These are phyloP conservation scores for Porites australiensis DNA, from an alignment of 64 coral and sea anemone species.

Conservation along the genomic window DNA sequence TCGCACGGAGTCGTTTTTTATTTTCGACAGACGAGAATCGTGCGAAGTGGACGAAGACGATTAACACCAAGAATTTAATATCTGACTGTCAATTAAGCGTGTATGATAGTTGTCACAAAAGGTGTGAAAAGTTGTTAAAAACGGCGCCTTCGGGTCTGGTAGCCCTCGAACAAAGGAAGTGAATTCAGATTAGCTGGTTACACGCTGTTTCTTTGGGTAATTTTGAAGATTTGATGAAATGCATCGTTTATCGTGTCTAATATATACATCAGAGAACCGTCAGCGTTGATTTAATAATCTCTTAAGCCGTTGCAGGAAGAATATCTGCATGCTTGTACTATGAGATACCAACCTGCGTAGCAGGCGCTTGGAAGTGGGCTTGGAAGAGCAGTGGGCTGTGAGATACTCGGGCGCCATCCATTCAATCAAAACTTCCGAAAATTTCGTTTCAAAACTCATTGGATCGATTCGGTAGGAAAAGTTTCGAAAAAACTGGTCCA, in stretches of 20 bases:
- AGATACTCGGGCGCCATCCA: no score
- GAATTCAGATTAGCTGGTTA: slow-evolving; percentile 34
- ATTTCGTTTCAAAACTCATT: no score
- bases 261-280: background rate
- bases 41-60: no score
- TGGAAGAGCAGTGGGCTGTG: no score
- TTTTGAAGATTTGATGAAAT: slow-evolving; percentile 38
- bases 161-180: slow-evolving; percentile 10
- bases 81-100: background rate
- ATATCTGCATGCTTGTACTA: background rate
- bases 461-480: no score
- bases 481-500: no score
- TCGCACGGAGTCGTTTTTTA: no score
- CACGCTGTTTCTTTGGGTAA: slow-evolving; percentile 28
- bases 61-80: background rate
- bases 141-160: slow-evolving; percentile 48
- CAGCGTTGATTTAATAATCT: slow-evolving; percentile 1
- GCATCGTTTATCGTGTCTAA: background rate
- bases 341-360: no score
- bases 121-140: slow-evolving; percentile 40
- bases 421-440: no score
- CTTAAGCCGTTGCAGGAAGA: slow-evolving; percentile 37
- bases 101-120: background rate
- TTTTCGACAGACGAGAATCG: no score
- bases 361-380: no score